Evolutionary conservation across 2,113 vertebrate species (phyloP), one percentile per base, ranked within the genome.

Genomic region (Genyomyrus donnyi): DNA sequence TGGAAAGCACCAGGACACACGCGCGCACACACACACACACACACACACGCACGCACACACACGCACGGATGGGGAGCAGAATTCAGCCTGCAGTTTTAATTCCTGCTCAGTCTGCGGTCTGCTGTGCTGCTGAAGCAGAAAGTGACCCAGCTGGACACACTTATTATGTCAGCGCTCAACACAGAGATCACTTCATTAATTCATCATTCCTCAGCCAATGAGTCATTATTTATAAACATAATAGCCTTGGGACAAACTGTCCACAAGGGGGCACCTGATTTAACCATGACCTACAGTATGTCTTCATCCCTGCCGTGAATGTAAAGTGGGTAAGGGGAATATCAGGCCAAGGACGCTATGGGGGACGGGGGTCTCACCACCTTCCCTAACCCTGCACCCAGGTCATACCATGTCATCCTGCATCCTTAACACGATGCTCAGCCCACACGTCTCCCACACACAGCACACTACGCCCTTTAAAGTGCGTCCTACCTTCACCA

Each of bases 241-340:
- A 53, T 13, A 6, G 50, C 21, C 48, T 27, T 11, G 11, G 52
- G 45, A 42, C 27, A 85, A 50, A 49, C 56, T 70, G 53, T 31
- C 84, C 89, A 90, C 89, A 86, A 49, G 89, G 89, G 84, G 89
- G 89, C 58, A 13, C 84, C 56, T 4, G 19, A 56, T 45, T 50
- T 58, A 87, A 87, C 46, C 80, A 53, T 27, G 27, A 27, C 31
- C 49, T 53, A 35, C n/a, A 89, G 46, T 83, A 45, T 21, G 31
- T 39, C 31, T 42, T 21, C 35, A 35, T 80, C 74, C 70, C 58
- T 74, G 85, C 83, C 35, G 53, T 46, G 9, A 70, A 70, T 87
- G 56, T 24, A 15, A 39, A 62, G 24, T 21, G 42, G 53, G n/a
- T 24, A 15, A 50, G n/a, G 27, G 56, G 62, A 49, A 74, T 70